Base-by-base conservation (phyloP, 2,797 vertebrate genomes). In the Platyrinchus mystaceus region DNA sequence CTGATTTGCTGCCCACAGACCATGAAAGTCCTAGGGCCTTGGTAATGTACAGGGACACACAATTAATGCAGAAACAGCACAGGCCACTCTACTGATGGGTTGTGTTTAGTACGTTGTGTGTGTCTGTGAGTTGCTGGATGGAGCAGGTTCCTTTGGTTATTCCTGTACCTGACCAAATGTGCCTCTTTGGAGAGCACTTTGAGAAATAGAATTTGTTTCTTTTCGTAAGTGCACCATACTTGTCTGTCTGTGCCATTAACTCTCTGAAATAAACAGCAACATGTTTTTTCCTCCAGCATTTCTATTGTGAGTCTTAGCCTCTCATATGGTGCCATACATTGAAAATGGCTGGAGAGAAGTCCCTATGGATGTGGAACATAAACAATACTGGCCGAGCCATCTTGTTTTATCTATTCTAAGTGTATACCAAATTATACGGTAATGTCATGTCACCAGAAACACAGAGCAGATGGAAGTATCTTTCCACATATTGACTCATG, bases 381-480 rank as follows among this genome's bases (percentile, higher is more conserved):
- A 83, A 79, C 0, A 0, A 60, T 47, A 32, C 59, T 47, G 73
- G 55, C 66, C 2, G 12, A 95, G 39, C 59, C 63, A 18, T 86
- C 83, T 92, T 92, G 34, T 76, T 93, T 93, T 86, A 86, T 90
- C 77, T 84, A 3, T 94, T 91, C 70, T 84, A 94, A 91, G 96
- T 15, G 27, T 91, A 75, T 84, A 95, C 73, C 69, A 91, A 91
- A 94, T 93, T 79, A 77, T 90, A 81, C 2, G 3, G 87, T 94
- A 96, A 83, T 84, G 85, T 94, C 91, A 70, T 91, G 91, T 94
- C 87, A 94, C 89, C 94, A 95, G 96, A 91, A 95, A 86, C 94
- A 95, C 32, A 82, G 95, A 97, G 87, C 95, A 97, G 96, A 95
- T 96, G 95, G 95, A 96, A 90, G 89, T 95, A 94, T 93, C 87